Percentiles rank a stretch among this genome's conserved stretches.
phyloP scores from a whole-genome alignment of 2,888 invertebrate species.

The Mesoligia furuncula region DNA sequence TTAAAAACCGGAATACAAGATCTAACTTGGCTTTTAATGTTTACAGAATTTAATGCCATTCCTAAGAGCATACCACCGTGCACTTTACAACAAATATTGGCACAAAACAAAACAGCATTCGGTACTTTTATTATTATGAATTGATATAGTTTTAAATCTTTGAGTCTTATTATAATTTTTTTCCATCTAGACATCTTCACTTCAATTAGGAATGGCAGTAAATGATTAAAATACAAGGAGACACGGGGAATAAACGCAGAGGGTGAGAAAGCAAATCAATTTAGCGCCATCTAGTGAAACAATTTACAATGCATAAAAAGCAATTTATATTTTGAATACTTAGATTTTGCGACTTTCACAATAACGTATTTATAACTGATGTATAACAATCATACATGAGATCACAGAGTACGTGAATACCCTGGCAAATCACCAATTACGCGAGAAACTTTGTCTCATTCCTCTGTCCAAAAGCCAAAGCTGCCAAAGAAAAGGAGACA shows the following conservation, averaged over 20 bases:
- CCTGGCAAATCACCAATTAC: conserved; percentile 85
- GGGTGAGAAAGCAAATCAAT: conserved; percentile 42
- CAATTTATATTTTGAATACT: conserved; percentile 57
- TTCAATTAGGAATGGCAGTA: conserved; percentile 56
- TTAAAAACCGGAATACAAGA: conserved; percentile 38
- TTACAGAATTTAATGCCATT: conserved; percentile 56
- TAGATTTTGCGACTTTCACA: conserved; percentile 77
- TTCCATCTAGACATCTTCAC: conserved; percentile 40
- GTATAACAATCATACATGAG: conserved; percentile 88
- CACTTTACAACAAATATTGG: conserved; percentile 67
- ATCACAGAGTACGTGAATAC: conserved; percentile 88
- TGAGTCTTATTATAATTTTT: conserved; percentile 31
- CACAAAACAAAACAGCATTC: conserved; percentile 72
- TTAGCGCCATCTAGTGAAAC: conserved; percentile 62
- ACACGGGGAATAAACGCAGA: conserved; percentile 2
- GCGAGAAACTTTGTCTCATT: conserved; percentile 74
- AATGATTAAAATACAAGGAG: conserved; percentile 11
- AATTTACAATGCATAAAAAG: conserved; percentile 53
- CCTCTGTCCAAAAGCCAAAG: conserved; percentile 52
- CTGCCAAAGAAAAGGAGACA: conserved; percentile 59
- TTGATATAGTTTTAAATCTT: conserved; percentile 27
- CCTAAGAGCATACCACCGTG: conserved; percentile 44
- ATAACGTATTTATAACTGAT: conserved; percentile 76
- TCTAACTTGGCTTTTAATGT: conserved; percentile 20
- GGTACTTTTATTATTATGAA: conserved; percentile 45